phyloP scores from a whole-genome alignment of 2,888 invertebrate species.

The Seira sanloemensis region DNA sequence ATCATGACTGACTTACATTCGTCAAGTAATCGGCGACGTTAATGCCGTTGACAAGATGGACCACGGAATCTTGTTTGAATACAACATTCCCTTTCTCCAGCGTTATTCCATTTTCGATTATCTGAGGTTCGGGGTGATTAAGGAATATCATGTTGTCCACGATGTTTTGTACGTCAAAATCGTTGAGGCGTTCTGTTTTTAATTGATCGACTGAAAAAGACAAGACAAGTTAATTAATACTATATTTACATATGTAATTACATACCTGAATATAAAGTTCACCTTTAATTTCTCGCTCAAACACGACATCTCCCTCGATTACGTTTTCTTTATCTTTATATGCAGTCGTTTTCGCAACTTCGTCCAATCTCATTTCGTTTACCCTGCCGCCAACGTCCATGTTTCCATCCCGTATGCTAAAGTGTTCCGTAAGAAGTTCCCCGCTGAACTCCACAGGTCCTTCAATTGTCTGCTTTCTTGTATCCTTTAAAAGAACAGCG shows the following conservation, averaged over 20 bases:
- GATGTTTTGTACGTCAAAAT: conserved; percentile 10
- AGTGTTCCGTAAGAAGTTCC: background rate
- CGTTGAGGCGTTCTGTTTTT: background rate
- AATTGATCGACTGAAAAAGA: conserved; percentile 13
- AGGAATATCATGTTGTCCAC: conserved; percentile 47
- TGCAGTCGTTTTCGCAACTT: conserved; percentile 47
- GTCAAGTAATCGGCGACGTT: conserved; percentile 55
- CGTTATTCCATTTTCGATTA: conserved; percentile 28
- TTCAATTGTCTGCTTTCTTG: conserved; percentile 26
- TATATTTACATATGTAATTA: too few relatives aligned
- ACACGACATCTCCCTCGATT: conserved; percentile 46
- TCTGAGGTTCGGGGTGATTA: conserved; percentile 3
- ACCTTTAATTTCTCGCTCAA: conserved; percentile 39
- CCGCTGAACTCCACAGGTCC: conserved; percentile 27
- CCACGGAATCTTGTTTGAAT: conserved; percentile 11
- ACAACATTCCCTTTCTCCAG: conserved; percentile 32
- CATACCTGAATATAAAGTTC: background rate
- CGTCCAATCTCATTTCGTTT: conserved; percentile 31
- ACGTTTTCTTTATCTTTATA: conserved; percentile 48
- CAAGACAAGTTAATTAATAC: too few relatives aligned
- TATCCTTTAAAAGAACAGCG: conserved; percentile 31
- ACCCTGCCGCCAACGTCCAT: conserved; percentile 39
- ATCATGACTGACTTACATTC: too few relatives aligned
- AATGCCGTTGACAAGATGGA: conserved; percentile 55
- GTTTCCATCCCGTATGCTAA: conserved; percentile 24